These are phyloP conservation scores for Watsonalla binaria DNA, from an alignment of 2,888 invertebrate species.

Conservation along the genomic window DNA sequence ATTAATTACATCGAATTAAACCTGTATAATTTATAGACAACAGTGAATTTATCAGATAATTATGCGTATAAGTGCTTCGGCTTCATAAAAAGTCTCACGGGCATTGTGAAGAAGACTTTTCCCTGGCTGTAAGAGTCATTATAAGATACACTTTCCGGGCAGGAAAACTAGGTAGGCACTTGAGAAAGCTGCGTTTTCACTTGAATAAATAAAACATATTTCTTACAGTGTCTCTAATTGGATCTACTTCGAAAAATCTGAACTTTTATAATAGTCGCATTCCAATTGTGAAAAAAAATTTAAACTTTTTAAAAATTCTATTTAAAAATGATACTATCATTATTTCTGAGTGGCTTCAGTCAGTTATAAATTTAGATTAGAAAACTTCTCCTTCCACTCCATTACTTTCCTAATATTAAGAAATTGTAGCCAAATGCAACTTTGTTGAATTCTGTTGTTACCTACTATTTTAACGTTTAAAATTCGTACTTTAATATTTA, in stretches of 20 bases:
- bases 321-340: no score
- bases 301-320: background rate
- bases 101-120: conserved; percentile 13
- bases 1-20: conserved; percentile 14
- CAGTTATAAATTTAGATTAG: no score
- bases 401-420: no score
- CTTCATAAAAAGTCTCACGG: conserved; percentile 16
- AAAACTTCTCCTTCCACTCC: no score
- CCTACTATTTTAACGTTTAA: no score
- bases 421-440: no score
- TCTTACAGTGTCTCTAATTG: background rate
- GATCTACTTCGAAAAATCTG: background rate
- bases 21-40: conserved; percentile 11
- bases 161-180: no score
- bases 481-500: background rate
- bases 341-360: no score
- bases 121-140: no score
- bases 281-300: background rate
- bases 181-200: background rate
- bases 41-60: conserved; percentile 9
- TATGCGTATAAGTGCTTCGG: background rate
- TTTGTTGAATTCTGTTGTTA: no score
- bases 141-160: background rate
- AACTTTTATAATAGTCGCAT: background rate
- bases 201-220: background rate